A percentile compares a stretch with the other conserved stretches of the same genome.
Evolutionary conservation across 2,113 vertebrate genomes (phyloP).

Genomic region (Candoia aspera): DNA sequence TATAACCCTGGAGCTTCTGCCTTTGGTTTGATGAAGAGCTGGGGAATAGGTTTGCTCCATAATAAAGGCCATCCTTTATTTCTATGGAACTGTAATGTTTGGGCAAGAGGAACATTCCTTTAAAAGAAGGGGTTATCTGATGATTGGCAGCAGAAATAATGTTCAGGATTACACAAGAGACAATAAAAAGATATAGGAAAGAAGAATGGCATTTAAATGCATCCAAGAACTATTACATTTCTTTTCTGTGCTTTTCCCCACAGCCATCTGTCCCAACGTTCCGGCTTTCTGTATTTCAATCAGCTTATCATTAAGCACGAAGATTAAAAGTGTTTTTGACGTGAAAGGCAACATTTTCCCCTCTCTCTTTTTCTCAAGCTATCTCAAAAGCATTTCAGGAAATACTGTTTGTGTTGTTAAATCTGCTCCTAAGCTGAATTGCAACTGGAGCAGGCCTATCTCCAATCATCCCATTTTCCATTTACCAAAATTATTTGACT

Average conservation of each 20-base stretch:
- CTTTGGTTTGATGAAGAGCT: constrained; percentile 19
- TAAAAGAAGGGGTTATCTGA: constrained; percentile 19
- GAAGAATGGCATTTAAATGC: constrained; percentile 17
- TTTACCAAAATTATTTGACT: neutral
- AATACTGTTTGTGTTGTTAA: neutral
- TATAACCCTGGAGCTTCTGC: constrained; percentile 7
- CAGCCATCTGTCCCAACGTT: constrained; percentile 17
- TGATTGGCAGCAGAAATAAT: constrained; percentile 22
- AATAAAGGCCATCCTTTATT: constrained; percentile 24
- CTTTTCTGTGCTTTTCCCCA: neutral
- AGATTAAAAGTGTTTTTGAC: neutral
- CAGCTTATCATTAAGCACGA: neutral
- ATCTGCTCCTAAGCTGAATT: neutral
- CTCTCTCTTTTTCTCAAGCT: neutral
- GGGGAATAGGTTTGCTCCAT: constrained; percentile 1
- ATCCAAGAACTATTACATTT: neutral
- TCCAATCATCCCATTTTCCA: neutral
- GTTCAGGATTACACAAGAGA: neutral
- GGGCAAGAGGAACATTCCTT: constrained; percentile 9
- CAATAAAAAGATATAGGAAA: constrained; percentile 6
- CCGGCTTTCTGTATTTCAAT: constrained; percentile 3
- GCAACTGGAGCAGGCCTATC: neutral
- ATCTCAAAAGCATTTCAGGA: neutral
- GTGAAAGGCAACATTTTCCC: neutral
- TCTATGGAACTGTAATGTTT: constrained; percentile 24